Evolutionary conservation across 2,888 invertebrate genomes (phyloP).

Genomic region (Choristoneura rosaceana): DNA sequence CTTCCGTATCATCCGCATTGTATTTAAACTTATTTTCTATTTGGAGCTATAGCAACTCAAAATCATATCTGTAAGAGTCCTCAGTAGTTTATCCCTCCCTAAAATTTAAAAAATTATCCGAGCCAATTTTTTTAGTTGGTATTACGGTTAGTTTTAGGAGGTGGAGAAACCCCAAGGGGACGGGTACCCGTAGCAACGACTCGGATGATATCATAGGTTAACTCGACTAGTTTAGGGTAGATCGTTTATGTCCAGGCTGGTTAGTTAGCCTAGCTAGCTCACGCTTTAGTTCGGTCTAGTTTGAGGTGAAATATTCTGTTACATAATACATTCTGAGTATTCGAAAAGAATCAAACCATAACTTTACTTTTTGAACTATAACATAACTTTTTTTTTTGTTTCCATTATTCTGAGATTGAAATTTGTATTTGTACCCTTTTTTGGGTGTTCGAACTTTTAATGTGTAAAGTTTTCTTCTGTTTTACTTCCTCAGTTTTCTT

Average conservation of each 20-base stretch:
- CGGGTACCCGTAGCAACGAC: constrained; percentile 31
- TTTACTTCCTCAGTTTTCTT: too few relatives aligned
- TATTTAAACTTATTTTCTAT: constrained; percentile 12
- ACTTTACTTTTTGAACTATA: too few relatives aligned
- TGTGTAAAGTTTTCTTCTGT: too few relatives aligned
- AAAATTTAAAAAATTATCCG: constrained; percentile 62
- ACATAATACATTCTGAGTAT: too few relatives aligned
- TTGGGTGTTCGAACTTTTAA: too few relatives aligned
- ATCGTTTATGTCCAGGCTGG: constrained; percentile 6
- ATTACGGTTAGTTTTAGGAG: constrained; percentile 50
- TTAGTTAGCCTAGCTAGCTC: constrained; percentile 5
- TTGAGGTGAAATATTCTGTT: constrained; percentile 1
- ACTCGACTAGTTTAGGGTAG: constrained; percentile 21
- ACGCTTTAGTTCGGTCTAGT: constrained; percentile 1
- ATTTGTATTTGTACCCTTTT: too few relatives aligned
- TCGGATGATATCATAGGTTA: constrained; percentile 38
- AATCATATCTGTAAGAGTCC: constrained; percentile 14
- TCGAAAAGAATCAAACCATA: too few relatives aligned
- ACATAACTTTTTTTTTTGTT: too few relatives aligned
- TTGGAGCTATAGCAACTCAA: constrained; percentile 21
- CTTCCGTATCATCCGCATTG: constrained; percentile 32
- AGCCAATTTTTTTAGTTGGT: constrained; percentile 64
- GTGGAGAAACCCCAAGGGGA: constrained; percentile 32
- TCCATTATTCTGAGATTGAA: too few relatives aligned
- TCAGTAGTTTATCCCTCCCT: constrained; percentile 37